A percentile compares a stretch with the other conserved stretches of the same genome.
Conservation (phyloP, 2,113 vertebrate species). For the Mugil cephalus region DNA sequence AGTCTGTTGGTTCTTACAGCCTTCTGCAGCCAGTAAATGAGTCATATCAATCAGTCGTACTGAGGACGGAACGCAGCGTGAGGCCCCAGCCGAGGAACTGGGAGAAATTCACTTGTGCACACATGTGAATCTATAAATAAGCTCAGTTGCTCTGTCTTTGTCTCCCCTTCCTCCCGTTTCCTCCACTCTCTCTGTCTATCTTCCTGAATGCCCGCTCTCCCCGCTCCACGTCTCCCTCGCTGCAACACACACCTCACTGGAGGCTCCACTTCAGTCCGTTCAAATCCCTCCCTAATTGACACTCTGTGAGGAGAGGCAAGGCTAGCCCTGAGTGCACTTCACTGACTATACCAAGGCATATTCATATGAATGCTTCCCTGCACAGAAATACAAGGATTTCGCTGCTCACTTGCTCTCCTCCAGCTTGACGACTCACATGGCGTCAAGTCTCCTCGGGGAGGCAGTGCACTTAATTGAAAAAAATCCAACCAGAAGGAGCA, state of each 20-base stretch:
- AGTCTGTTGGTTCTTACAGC: constrained; percentile 71
- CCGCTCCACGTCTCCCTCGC: constrained; percentile 49
- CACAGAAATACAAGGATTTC: constrained; percentile 52
- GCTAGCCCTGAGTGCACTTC: constrained; percentile 75
- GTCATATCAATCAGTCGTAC: constrained; percentile 78
- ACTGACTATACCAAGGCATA: constrained; percentile 65
- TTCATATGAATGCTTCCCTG: constrained; percentile 65
- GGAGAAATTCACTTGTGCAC: constrained; percentile 56
- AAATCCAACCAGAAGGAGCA: constrained; percentile 39
- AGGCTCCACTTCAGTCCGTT: constrained; percentile 75
- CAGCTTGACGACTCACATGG: constrained; percentile 18
- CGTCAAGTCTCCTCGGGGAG: constrained; percentile 43
- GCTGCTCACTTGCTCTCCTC: constrained; percentile 36
- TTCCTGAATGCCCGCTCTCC: constrained; percentile 29
- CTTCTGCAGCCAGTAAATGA: constrained; percentile 72
- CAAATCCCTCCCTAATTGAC: constrained; percentile 78
- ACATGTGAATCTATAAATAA: constrained; percentile 75
- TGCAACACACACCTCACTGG: constrained; percentile 68
- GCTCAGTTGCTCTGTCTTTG: constrained; percentile 58
- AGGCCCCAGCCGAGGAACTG: constrained; percentile 52
- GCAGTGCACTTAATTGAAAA: constrained; percentile 56
- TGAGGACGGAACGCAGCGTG: constrained; percentile 68
- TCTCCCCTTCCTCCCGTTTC: constrained; percentile 43
- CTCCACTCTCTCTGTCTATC: constrained; percentile 7
- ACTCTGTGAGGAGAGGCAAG: constrained; percentile 68